These are phyloP conservation scores for Gonioctena quinquepunctata DNA, from an alignment of 1,140 invertebrate genomes.

Conservation along the genomic window DNA sequence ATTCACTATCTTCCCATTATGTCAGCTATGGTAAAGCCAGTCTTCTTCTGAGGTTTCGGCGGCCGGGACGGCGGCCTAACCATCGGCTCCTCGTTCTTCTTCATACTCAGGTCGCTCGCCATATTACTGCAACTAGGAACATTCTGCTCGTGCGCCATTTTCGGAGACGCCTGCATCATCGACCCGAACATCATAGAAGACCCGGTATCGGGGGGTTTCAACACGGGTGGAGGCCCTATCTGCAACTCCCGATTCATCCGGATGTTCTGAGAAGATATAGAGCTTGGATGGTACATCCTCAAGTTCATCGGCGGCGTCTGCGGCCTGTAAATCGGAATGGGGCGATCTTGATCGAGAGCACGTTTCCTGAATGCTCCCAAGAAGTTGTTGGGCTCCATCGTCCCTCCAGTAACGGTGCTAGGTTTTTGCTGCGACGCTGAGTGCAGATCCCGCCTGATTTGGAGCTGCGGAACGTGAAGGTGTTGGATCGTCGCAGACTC, in stretches of 20 bases:
- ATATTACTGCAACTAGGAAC: constrained; percentile 28
- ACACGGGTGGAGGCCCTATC: constrained; percentile 18
- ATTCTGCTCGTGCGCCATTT: background rate
- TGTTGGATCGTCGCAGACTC: constrained; percentile 44
- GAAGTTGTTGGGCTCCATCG: constrained; percentile 33
- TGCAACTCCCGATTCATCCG: background rate
- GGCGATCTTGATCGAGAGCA: constrained; percentile 42
- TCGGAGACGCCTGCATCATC: background rate
- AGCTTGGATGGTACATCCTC: constrained; percentile 27
- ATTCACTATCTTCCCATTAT: constrained; percentile 71
- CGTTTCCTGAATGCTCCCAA: constrained; percentile 48
- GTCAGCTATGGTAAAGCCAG: constrained; percentile 74
- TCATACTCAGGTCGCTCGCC: constrained; percentile 53
- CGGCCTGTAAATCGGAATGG: constrained; percentile 24
- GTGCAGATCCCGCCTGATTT: constrained; percentile 73
- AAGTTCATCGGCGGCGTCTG: constrained; percentile 40
- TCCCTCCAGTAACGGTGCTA: constrained; percentile 55
- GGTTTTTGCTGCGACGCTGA: constrained; percentile 56
- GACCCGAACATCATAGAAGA: constrained; percentile 1
- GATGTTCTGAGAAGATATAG: background rate
- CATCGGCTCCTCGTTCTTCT: constrained; percentile 55
- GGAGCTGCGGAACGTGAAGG: constrained; percentile 63
- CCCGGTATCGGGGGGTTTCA: constrained; percentile 41
- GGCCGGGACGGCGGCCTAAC: constrained; percentile 56
- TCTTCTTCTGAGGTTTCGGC: constrained; percentile 58